Percentiles rank a stretch among this genome's conserved stretches.
Evolutionary conservation across 2,797 vertebrate genomes (phyloP).

Genomic region (Tolypeutes matacus): DNA sequence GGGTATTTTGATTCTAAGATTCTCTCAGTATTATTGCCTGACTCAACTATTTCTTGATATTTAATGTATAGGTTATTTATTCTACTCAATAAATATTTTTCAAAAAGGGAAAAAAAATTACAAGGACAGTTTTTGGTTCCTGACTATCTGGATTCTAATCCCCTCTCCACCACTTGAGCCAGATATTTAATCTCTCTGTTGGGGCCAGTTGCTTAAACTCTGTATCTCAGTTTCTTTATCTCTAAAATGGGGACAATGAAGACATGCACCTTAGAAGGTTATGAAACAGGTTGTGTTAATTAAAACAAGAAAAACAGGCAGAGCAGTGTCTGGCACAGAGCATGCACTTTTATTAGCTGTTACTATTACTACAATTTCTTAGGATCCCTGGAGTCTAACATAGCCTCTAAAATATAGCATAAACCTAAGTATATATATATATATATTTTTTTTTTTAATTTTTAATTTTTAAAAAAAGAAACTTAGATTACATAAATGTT

Average conservation of each 20-base stretch:
- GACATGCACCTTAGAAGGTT: neutral
- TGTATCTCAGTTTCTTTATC: neutral
- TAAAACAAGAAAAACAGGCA: neutral
- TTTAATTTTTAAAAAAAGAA: too few relatives aligned
- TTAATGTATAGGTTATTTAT: constrained; percentile 85
- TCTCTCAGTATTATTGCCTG: constrained; percentile 77
- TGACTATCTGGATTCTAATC: neutral
- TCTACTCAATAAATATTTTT: constrained; percentile 86
- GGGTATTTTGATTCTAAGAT: constrained; percentile 72
- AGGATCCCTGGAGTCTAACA: neutral
- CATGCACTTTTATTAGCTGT: neutral
- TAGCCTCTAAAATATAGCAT: neutral
- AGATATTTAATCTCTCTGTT: neutral
- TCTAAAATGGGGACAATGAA: neutral
- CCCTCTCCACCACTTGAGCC: neutral
- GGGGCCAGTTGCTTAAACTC: neutral
- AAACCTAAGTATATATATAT: neutral
- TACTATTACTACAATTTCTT: neutral
- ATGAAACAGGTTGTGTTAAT: neutral
- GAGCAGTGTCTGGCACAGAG: neutral
- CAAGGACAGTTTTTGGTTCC: neutral
- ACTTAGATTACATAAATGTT: too few relatives aligned
- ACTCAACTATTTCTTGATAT: constrained; percentile 82
- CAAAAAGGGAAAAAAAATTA: constrained; percentile 65
- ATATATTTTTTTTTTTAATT: too few relatives aligned